Percentiles rank a stretch among this genome's conserved stretches.
Conservation (phyloP, 2,797 vertebrate species). For the Todus mexicanus region DNA sequence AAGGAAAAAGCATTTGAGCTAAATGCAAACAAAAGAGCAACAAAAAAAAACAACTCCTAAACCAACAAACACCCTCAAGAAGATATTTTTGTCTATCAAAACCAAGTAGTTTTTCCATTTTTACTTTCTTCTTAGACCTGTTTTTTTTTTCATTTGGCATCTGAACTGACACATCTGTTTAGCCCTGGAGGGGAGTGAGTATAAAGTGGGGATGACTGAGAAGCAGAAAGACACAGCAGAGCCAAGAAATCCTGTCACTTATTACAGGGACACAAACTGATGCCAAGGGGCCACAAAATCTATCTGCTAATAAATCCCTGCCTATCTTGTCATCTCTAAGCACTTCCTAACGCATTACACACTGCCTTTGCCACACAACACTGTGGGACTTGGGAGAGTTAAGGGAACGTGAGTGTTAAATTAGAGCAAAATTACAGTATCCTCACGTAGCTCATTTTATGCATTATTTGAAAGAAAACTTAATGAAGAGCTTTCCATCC, state of each 20-base stretch:
- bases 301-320: background rate
- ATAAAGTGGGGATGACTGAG: background rate
- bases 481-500: slow-evolving; percentile 17
- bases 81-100: background rate
- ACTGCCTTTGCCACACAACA: background rate
- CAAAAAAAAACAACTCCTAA: background rate
- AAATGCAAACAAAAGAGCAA: background rate
- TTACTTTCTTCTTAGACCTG: background rate
- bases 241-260: background rate
- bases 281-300: background rate
- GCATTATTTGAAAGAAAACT: background rate
- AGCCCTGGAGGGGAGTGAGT: background rate
- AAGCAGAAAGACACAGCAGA: background rate
- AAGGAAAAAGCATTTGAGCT: background rate
- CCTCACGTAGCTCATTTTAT: background rate
- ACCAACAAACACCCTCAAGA: background rate
- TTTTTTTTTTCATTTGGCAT: background rate
- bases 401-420: background rate
- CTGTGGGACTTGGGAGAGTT: rapidly evolving
- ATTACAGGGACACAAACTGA: background rate
- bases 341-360: background rate
- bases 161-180: background rate
- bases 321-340: background rate
- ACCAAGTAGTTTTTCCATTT: background rate
- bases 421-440: background rate